Conservation (phyloP, 2,797 vertebrate genomes). For the Buceros bicornis region DNA sequence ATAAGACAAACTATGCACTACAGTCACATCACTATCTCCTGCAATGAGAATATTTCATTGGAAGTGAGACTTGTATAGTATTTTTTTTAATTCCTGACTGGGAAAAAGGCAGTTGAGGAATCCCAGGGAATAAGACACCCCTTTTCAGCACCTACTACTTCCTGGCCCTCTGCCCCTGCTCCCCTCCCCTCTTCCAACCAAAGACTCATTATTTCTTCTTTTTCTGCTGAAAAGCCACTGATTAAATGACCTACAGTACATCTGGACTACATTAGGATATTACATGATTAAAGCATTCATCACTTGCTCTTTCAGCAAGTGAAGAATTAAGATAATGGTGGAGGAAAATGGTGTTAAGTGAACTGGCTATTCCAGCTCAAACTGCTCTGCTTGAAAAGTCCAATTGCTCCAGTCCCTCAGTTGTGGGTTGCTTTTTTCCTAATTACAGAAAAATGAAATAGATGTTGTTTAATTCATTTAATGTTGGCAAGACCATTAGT, state of each 20-base stretch:
- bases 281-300: constrained; percentile 73
- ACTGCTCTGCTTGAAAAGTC: background rate
- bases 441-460: background rate
- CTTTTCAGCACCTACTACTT: background rate
- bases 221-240: constrained; percentile 40
- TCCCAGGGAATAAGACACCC: background rate
- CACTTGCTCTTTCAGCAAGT: constrained; percentile 19
- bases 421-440: background rate
- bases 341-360: background rate
- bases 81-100: background rate
- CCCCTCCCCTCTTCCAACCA: background rate
- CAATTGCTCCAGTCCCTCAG: background rate
- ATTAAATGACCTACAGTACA: constrained; percentile 47
- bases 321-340: background rate
- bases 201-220: constrained; percentile 9
- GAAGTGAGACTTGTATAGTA: background rate
- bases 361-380: background rate
- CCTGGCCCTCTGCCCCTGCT: background rate
- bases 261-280: constrained; percentile 77
- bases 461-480: background rate
- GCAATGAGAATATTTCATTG: background rate
- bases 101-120: constrained; percentile 8
- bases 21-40: background rate
- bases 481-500: background rate
- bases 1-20: background rate